Percentiles rank a stretch among this genome's conserved stretches.
Conservation (phyloP, 2,113 vertebrate genomes). For the Balaeniceps rex region DNA sequence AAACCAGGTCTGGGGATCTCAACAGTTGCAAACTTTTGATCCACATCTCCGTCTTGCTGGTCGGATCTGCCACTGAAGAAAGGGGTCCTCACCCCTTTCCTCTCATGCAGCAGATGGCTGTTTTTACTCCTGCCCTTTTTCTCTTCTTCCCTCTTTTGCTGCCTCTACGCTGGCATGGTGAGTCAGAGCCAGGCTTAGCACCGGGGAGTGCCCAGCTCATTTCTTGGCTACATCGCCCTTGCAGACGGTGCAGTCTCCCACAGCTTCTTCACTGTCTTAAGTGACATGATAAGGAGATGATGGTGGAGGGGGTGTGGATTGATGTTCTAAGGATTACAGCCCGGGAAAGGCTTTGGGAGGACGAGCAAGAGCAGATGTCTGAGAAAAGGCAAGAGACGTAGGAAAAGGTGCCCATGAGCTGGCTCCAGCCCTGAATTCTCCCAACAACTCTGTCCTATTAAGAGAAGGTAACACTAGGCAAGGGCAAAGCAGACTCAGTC, state of each 20-base stretch:
- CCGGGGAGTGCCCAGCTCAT: neutral
- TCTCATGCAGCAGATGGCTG: neutral
- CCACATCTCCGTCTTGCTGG: neutral
- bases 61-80: neutral
- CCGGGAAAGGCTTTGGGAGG: neutral
- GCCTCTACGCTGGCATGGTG: neutral
- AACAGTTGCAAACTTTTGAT: conserved; percentile 32
- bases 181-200: neutral
- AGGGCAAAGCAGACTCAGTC: rapidly evolving
- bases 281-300: too few relatives aligned
- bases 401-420: neutral
- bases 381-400: neutral
- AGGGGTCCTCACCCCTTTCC: neutral
- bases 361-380: neutral
- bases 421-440: neutral
- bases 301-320: neutral
- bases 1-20: conserved; percentile 28
- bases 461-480: neutral
- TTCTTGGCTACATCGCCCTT: neutral
- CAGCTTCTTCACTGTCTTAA: neutral
- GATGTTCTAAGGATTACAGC: neutral
- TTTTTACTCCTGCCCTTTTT: neutral
- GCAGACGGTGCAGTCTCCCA: neutral
- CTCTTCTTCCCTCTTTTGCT: neutral
- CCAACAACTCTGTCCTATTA: rapidly evolving